Evolutionary conservation across 2,797 vertebrate species (phyloP), one percentile per base, ranked within the genome.

Genomic region (Meriones psammophilus): DNA sequence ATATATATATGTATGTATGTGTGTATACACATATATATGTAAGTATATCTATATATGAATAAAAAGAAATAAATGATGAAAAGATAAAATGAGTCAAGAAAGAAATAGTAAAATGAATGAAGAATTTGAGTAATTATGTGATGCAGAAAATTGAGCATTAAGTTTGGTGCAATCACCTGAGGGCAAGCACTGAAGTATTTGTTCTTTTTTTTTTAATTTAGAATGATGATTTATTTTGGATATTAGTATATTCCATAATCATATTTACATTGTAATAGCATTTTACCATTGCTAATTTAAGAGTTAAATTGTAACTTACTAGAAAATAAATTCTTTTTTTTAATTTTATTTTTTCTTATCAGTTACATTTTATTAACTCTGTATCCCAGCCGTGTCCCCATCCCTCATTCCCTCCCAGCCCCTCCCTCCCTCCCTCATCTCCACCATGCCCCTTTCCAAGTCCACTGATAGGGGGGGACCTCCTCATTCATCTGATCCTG

Each of bases 231-330:
- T 77, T 69, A 54, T 88, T 76, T 5, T 8, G 20, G 5, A 74
- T 81, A 46, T 83, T 50, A 42, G 24, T 62, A 46, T 66, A 46
- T 58, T 56, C 26, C 12, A 74, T 30, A 56, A 76, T 60, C 14
- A 56, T 1, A 96, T 73, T 66, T 28, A 46, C 17, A 84, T 66
- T 17, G 56, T 56, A 74, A 73, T 80, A 28, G 58, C 42, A 73
- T 87, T 84, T 93, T 69, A 42, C 9, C 20, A 50, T 36, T 8
- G 62, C 92, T 81, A 73, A 39, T 93, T n/a, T 93, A 26, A 39
- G 28, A 78, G 78, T 30, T 58, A 24, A 69, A 79, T 17, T 69
- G 13, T 69, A 73, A 68, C 60, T 90, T 93, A 50, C 13, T 60
- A 90, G 20, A 4, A 79, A 92, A 90, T n/a, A 46, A 8, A 30